phyloP scores from a whole-genome alignment of 2,888 invertebrate species.

The Colostygia pectinataria region DNA sequence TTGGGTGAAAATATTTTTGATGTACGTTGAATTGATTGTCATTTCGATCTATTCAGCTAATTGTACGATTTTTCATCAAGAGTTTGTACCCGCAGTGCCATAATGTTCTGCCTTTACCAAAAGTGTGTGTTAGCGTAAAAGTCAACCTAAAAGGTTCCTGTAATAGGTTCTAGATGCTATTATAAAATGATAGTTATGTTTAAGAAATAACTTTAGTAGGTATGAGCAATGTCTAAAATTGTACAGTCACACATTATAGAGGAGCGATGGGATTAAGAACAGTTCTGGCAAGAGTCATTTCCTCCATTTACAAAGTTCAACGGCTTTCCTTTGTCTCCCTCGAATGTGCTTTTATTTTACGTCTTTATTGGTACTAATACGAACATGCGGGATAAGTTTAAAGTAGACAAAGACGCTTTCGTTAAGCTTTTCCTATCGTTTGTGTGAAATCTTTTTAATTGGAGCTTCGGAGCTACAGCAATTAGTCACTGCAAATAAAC shows the following conservation, averaged over 20 bases:
- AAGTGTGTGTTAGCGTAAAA: too few species aligned
- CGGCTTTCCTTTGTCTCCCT: constrained; percentile 37
- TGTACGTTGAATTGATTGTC: too few species aligned
- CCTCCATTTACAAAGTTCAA: constrained; percentile 41
- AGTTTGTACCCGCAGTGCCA: too few species aligned
- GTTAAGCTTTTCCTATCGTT: constrained; percentile 17
- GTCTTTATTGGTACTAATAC: constrained; percentile 26
- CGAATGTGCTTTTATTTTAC: constrained; percentile 34
- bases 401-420: constrained; percentile 22
- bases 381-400: constrained; percentile 19
- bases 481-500: constrained; percentile 8
- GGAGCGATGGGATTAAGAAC: constrained; percentile 17
- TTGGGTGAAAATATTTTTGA: too few species aligned
- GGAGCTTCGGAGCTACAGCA: constrained; percentile 1
- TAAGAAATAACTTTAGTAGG: neutral
- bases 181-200: too few species aligned
- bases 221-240: neutral
- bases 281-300: constrained; percentile 37
- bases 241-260: constrained; percentile 5
- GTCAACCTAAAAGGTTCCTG: too few species aligned
- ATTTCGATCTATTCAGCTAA: too few species aligned
- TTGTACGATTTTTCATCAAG: too few species aligned
- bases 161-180: too few species aligned
- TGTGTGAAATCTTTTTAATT: constrained; percentile 21
- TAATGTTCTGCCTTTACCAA: too few species aligned